Evolutionary conservation across 2,113 vertebrate genomes (phyloP).

Genomic region (Cacatua alba): DNA sequence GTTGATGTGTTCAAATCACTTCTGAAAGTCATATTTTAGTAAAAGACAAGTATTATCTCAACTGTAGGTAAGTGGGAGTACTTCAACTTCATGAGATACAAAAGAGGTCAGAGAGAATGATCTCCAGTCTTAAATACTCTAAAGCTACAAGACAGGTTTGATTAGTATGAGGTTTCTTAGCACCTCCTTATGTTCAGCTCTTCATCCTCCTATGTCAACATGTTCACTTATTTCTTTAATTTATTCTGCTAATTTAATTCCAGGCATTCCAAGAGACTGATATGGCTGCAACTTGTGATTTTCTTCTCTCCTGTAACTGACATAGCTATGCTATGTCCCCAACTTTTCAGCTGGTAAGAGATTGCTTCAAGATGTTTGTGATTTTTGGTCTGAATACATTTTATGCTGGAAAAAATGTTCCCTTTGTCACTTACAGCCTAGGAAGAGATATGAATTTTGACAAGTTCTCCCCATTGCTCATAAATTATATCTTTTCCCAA

Average conservation of each 20-base stretch:
- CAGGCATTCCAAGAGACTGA: background rate
- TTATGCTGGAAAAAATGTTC: background rate
- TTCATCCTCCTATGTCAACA: background rate
- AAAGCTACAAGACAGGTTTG: background rate
- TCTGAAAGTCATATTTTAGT: background rate
- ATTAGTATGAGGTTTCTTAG: background rate
- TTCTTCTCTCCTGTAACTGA: background rate
- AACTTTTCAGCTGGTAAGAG: background rate
- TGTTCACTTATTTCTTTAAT: background rate
- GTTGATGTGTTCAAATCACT: background rate
- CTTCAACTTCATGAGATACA: background rate
- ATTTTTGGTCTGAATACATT: background rate
- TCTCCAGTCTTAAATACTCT: background rate
- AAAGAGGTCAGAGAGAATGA: background rate
- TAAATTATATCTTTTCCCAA: background rate
- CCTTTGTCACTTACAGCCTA: background rate
- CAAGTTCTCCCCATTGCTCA: background rate
- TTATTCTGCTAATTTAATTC: background rate
- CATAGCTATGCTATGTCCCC: background rate
- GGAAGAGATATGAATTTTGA: conserved; percentile 4
- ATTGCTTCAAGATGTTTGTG: background rate
- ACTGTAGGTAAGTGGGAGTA: background rate
- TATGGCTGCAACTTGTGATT: background rate
- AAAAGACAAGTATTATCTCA: background rate
- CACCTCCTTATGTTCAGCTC: background rate